Conservation (phyloP, 2,113 vertebrate genomes). For the Peucedramus taeniatus region DNA sequence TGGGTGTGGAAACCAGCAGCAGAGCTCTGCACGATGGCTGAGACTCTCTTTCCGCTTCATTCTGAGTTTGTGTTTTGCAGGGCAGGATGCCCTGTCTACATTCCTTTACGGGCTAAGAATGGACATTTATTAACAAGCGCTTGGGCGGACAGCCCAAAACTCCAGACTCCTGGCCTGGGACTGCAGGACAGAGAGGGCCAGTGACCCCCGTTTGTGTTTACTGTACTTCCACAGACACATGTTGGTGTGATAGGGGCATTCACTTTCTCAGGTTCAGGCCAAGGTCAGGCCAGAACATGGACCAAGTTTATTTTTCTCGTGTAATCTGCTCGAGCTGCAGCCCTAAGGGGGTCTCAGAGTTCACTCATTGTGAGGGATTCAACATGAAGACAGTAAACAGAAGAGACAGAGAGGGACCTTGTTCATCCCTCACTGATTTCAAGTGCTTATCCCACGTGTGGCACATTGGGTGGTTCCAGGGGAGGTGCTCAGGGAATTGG, state of each 20-base stretch:
- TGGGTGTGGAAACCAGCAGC: background rate
- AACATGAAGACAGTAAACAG: background rate
- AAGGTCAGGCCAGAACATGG: slow-evolving; percentile 25
- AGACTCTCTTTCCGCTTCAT: background rate
- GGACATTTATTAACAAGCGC: slow-evolving; percentile 61
- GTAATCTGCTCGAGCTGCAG: background rate
- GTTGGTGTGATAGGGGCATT: slow-evolving; percentile 49
- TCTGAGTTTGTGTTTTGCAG: slow-evolving; percentile 37
- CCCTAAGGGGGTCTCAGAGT: background rate
- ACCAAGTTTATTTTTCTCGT: slow-evolving; percentile 5
- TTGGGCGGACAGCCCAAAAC: slow-evolving; percentile 44
- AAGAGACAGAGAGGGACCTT: background rate
- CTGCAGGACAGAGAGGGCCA: slow-evolving; percentile 5
- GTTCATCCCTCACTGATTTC: background rate
- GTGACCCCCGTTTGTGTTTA: slow-evolving; percentile 43
- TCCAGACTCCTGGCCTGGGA: slow-evolving; percentile 51
- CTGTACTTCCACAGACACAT: slow-evolving; percentile 58
- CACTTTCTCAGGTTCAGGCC: slow-evolving; percentile 49
- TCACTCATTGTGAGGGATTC: background rate
- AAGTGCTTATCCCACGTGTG: background rate
- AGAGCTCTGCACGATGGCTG: background rate
- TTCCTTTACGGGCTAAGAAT: slow-evolving; percentile 46
- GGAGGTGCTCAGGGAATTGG: background rate
- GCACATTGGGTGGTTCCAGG: background rate
- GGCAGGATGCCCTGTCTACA: slow-evolving; percentile 61